These are phyloP conservation scores for Linnaemya vulpina DNA, from an alignment of 2,888 invertebrate genomes.

Conservation along the genomic window DNA sequence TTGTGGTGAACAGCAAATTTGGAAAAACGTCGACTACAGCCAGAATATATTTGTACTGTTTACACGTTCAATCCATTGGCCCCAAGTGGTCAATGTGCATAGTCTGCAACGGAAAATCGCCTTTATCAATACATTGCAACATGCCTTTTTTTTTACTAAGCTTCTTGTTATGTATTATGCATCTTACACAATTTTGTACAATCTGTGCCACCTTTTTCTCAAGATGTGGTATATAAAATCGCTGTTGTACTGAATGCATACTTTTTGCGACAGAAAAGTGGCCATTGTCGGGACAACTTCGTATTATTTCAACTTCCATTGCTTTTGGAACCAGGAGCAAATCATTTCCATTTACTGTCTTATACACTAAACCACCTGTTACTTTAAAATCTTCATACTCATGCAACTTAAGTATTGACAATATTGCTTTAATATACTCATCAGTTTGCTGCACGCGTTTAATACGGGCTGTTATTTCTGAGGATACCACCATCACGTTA, in stretches of 20 bases:
- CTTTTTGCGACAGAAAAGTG: slow-evolving; percentile 56
- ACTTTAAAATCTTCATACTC: slow-evolving; percentile 48
- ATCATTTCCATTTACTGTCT: slow-evolving; percentile 57
- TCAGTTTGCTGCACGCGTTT: slow-evolving; percentile 51
- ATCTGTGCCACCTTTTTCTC: slow-evolving; percentile 26
- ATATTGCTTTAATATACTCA: slow-evolving; percentile 38
- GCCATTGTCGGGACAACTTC: slow-evolving; percentile 56
- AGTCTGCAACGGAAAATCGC: too few species aligned
- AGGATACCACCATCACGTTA: slow-evolving; percentile 35
- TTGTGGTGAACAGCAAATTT: too few species aligned
- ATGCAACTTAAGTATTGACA: slow-evolving; percentile 14
- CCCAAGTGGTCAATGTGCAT: too few species aligned
- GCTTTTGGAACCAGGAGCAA: slow-evolving; percentile 63
- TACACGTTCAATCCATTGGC: too few species aligned
- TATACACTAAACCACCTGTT: slow-evolving; percentile 57
- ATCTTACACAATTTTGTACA: slow-evolving; percentile 10
- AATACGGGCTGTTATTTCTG: slow-evolving; percentile 40
- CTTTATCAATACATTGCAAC: too few species aligned
- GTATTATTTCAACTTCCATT: slow-evolving; percentile 61
- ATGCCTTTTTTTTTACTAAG: too few species aligned
- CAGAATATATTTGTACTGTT: too few species aligned
- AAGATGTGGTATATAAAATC: slow-evolving; percentile 63
- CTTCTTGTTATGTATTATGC: slow-evolving; percentile 19
- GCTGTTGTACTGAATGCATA: slow-evolving; percentile 39
- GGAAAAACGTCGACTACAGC: too few species aligned